Evolutionary conservation across 2,888 invertebrate species (phyloP).

Genomic region (Lobophora halterata): DNA sequence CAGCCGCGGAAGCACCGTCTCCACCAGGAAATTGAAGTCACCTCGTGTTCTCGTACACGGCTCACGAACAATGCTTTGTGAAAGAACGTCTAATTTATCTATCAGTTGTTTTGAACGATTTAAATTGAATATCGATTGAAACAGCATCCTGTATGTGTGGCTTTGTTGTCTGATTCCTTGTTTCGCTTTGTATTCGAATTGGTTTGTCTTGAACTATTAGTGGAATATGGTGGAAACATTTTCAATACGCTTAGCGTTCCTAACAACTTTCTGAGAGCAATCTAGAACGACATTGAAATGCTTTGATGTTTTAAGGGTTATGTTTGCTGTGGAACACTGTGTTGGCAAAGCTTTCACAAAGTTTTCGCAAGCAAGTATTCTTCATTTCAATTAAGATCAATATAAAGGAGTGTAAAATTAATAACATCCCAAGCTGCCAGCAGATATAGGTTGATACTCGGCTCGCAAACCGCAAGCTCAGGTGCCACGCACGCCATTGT

Average conservation of each 20-base stretch:
- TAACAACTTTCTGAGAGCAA: constrained; percentile 11
- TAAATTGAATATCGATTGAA: constrained; percentile 75
- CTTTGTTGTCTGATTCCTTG: constrained; percentile 39
- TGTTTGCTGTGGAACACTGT: no score
- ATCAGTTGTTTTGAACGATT: constrained; percentile 65
- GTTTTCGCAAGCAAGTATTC: no score
- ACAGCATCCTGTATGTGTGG: constrained; percentile 38
- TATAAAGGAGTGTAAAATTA: constrained; percentile 29
- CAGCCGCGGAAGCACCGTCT: constrained; percentile 53
- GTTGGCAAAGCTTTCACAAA: neutral
- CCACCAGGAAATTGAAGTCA: constrained; percentile 78
- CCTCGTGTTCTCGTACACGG: constrained; percentile 46
- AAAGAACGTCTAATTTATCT: constrained; percentile 79
- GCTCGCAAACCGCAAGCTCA: constrained; percentile 45
- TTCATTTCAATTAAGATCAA: constrained; percentile 20
- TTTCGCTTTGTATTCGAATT: constrained; percentile 30
- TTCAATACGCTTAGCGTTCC: constrained; percentile 19
- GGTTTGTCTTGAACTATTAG: constrained; percentile 30
- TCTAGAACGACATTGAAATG: constrained; percentile 9
- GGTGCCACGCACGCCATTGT: constrained; percentile 70
- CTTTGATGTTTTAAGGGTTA: constrained; percentile 6
- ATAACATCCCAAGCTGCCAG: constrained; percentile 25
- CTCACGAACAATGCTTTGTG: constrained; percentile 73
- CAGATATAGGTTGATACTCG: constrained; percentile 28
- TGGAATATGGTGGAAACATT: constrained; percentile 26